phyloP scores from a whole-genome alignment of 2,888 invertebrate genomes.

The Ametastegia equiseti region DNA sequence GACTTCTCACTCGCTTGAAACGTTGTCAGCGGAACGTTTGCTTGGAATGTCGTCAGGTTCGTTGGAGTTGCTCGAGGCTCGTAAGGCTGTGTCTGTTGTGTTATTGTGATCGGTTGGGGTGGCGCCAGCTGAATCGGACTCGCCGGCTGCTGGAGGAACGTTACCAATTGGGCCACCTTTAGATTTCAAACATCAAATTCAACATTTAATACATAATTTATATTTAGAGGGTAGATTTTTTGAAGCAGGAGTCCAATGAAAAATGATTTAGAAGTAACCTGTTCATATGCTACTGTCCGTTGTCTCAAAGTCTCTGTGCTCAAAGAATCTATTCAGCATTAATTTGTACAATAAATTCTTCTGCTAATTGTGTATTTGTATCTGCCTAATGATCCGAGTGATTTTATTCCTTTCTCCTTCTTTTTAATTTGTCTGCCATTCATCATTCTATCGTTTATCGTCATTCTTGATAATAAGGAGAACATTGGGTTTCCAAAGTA shows the following conservation, averaged over 20 bases:
- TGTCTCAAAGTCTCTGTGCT: not conserved
- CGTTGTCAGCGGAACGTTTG: constrained; percentile 69
- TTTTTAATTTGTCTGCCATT: not conserved
- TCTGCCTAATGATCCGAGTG: not conserved
- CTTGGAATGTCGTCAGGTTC: constrained; percentile 72
- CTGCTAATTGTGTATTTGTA: too few species aligned
- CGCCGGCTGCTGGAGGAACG: constrained; percentile 83
- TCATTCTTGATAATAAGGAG: not conserved
- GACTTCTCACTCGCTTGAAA: constrained; percentile 72
- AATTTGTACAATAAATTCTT: not conserved
- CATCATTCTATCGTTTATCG: not conserved
- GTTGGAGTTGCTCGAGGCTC: constrained; percentile 68
- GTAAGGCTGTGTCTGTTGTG: constrained; percentile 60
- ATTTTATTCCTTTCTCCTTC: not conserved
- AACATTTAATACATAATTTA: not conserved
- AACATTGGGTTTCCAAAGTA: not conserved
- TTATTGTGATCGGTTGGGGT: constrained; percentile 73
- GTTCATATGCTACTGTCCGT: not conserved
- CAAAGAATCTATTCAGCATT: not conserved
- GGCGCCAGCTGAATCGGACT: constrained; percentile 73
- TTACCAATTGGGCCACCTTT: constrained; percentile 86
- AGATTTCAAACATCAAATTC: constrained; percentile 38
- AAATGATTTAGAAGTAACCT: not conserved
- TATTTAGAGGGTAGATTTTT: not conserved
- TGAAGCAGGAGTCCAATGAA: not conserved